These are phyloP conservation scores for Microcebus lehilahytsara DNA, from an alignment of 2,113 vertebrate species.

Conservation along the genomic window DNA sequence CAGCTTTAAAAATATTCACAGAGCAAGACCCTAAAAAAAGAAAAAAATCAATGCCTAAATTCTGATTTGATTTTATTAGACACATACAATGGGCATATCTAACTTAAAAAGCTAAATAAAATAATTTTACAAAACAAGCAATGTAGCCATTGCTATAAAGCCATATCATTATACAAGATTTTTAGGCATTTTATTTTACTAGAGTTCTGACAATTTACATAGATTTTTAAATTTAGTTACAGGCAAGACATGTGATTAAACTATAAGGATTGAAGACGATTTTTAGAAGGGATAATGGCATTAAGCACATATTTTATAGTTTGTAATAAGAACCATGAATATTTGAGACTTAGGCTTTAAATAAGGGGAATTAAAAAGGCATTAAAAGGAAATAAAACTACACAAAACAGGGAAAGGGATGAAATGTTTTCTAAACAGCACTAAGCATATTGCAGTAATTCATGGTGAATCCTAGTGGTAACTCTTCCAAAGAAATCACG, in stretches of 20 bases:
- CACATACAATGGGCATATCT: neutral
- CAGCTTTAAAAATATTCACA: neutral
- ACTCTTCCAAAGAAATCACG: conserved; percentile 32
- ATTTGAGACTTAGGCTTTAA: conserved; percentile 47
- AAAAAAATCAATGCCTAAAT: neutral
- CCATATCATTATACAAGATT: conserved; percentile 16
- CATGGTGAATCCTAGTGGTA: conserved; percentile 11
- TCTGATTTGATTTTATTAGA: conserved; percentile 15
- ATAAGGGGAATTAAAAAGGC: conserved; percentile 42
- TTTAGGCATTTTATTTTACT: conserved; percentile 2
- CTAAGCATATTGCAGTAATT: conserved; percentile 40
- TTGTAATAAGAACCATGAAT: conserved; percentile 56
- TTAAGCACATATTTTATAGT: conserved; percentile 53
- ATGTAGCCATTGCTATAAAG: conserved; percentile 49
- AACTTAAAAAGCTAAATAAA: conserved; percentile 45
- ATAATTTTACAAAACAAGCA: conserved; percentile 24
- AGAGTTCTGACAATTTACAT: conserved; percentile 51
- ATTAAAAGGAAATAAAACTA: conserved; percentile 51
- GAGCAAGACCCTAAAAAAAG: too few species aligned
- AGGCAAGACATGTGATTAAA: conserved; percentile 53
- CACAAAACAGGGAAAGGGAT: neutral
- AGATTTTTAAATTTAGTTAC: conserved; percentile 66
- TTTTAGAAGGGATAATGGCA: conserved; percentile 59
- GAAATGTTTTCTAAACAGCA: conserved; percentile 44
- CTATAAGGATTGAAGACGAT: conserved; percentile 40